Evolutionary conservation across 2,113 vertebrate genomes (phyloP).

Genomic region (Ictalurus punctatus): DNA sequence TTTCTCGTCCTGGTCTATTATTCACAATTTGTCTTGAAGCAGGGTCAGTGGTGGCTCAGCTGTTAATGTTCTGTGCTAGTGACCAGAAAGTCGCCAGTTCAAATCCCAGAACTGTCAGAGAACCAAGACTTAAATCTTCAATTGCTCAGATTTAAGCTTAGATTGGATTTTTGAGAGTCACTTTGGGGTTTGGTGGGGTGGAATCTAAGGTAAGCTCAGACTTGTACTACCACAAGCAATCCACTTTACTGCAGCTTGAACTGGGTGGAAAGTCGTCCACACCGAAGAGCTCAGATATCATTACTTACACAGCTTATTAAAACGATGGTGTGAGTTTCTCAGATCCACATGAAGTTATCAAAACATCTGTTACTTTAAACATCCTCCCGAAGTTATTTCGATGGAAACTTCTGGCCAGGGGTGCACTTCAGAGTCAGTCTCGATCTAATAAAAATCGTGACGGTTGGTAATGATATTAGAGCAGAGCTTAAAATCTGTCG

Average conservation of each 20-base stretch:
- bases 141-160: not conserved
- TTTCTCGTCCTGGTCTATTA: constrained; percentile 7
- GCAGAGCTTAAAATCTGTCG: not conserved
- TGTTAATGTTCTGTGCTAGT: not conserved
- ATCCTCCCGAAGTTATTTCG: not conserved
- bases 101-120: not conserved
- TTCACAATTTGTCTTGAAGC: constrained; percentile 8
- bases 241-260: too few species aligned
- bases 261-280: not conserved
- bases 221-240: too few species aligned
- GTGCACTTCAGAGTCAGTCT: not conserved
- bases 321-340: not conserved
- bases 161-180: not conserved
- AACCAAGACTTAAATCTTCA: not conserved
- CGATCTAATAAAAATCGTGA: not conserved
- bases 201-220: too few species aligned
- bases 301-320: not conserved
- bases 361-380: not conserved
- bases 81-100: not conserved
- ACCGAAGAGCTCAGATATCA: not conserved
- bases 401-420: not conserved
- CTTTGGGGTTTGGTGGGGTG: not conserved
- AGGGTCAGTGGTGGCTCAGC: constrained; percentile 4
- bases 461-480: not conserved
- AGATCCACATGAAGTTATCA: not conserved